Base-by-base conservation (phyloP, 1,140 invertebrate genomes). In the Rhynchophorus ferrugineus region DNA sequence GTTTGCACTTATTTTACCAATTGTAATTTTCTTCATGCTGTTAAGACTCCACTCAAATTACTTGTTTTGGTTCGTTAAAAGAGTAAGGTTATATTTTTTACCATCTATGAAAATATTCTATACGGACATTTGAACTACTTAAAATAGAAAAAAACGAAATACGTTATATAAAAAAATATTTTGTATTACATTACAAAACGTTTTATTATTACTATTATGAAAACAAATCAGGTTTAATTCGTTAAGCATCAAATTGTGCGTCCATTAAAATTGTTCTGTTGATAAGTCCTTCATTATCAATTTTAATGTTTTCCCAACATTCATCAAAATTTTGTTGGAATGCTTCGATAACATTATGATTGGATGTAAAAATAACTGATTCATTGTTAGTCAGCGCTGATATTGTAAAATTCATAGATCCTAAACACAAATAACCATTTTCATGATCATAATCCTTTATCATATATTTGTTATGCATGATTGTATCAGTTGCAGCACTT, bases 1-100 rank as follows among this genome's bases (percentile, higher is more conserved):
- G 57, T 72, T 74, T 5, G 71, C 54, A 48, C 74, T 72, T 19
- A 81, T 81, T 69, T 80, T 80, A 7, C 79, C 77, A 49, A 81
- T 79, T 6, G 69, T 73, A 52, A 80, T 79, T 72, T 60, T 72
- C 57, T 63, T 63, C 53, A 55, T 55, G n/a, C n/a, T n/a, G n/a
- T n/a, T n/a, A n/a, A n/a, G n/a, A n/a, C n/a, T n/a, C n/a, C n/a
- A n/a, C n/a, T n/a, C n/a, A n/a, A n/a, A n/a, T n/a, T n/a, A n/a
- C n/a, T n/a, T n/a, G n/a, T n/a, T n/a, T n/a, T n/a, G n/a, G n/a
- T n/a, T n/a, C n/a, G n/a, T n/a, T n/a, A n/a, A n/a, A n/a, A n/a
- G n/a, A n/a, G n/a, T n/a, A n/a, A n/a, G n/a, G n/a, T n/a, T n/a
- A n/a, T n/a, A n/a, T n/a, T n/a, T n/a, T n/a, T n/a, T n/a, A n/a